Base-by-base conservation (phyloP, 2,797 vertebrate genomes). In the Sternarchorhynchus goeldii region DNA sequence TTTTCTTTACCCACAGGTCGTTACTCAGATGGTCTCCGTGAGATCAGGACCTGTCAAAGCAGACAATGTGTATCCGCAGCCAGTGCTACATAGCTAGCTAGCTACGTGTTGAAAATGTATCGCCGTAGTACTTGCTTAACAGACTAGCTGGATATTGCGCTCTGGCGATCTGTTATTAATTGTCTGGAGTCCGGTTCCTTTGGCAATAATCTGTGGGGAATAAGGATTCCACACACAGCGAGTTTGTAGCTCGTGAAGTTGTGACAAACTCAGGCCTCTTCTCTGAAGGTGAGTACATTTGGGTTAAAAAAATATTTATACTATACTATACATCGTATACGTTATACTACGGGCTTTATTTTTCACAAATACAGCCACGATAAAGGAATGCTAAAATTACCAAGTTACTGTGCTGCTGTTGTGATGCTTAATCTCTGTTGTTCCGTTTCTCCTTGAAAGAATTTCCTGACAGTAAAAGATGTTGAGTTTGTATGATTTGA, bases 81-180 rank as follows among this genome's bases (percentile, higher is more conserved):
- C 62, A 21, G 68, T n/a, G 20, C 2, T 5, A 14, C n/a, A 31
- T 66, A 32, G 10, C 18, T 29, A 6, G 29, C 4, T 2, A 45
- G 14, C 41, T 31, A 18, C 29, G 1, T 50, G n/a, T 17, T 32
- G 18, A 8, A 64, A 31, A 17, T 29, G 32, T 12, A 7, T 12
- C 25, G 53, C 74, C 53, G 55, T 57, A 32, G 41, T 78, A 72
- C 82, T 87, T 88, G 82, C 83, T 85, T 88, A 29, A 32, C 50
- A 45, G 34, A 20, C 55, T 73, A 57, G 31, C 31, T 8, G 50
- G 81, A 83, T 87, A 56, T 59, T 56, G 78, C 50, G 70, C 58
- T 72, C 65, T 6, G 64, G 65, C 55, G 36, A 31, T 45, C 70
- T 74, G 20, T 59, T 62, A 20, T 39, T 20, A n/a, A 60, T 59